Evolutionary conservation across 2,797 vertebrate genomes (phyloP), one percentile per base, ranked within the genome.

Genomic region (Gymnopithys bicolor): DNA sequence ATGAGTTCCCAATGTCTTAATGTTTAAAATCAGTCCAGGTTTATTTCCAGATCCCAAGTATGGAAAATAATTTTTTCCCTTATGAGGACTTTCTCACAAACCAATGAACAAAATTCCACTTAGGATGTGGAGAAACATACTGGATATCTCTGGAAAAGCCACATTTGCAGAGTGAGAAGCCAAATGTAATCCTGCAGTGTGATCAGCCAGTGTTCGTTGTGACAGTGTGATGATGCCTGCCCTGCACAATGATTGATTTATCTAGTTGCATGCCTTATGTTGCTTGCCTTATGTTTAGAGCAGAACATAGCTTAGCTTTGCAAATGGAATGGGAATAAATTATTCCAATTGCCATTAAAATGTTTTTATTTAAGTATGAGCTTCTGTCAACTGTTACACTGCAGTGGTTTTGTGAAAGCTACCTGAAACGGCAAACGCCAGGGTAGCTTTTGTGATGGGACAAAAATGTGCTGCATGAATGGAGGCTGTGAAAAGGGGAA

Each of bases 261-360:
- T 88, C 63, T 90, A 35, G 55, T 86, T 6, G 0, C 37, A 5
- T 63, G 49, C 32, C 74, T 82, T 49, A 60, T 49, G 55, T 86
- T 6, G 0, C 37, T 5, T 63, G 49, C 32, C 74, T 82, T 52
- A 60, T 49, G 55, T 87, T 91, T 93, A 84, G 28, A 79, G 74
- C n/a, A 87, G 77, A 87, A 86, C 5, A 0, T 21, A 74, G 41
- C 22, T 64, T 79, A 63, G 24, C 27, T 89, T 83, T 92, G 53
- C 64, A 93, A 91, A 94, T 60, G 37, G 56, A 79, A 80, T 58
- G 13, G n/a, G 46, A 94, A 92, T 92, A 77, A 94, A 89, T 89
- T 71, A 77, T 87, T 95, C 49, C 83, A 91, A 90, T 71, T 95
- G 32, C 70, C 30, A 80, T 81, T 90, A 86, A 86, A 94, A 69